A percentile compares a stretch with the other conserved stretches of the same genome.
Conservation (phyloP, 2,797 vertebrate species). For the Pseudomugil gertrudae region DNA sequence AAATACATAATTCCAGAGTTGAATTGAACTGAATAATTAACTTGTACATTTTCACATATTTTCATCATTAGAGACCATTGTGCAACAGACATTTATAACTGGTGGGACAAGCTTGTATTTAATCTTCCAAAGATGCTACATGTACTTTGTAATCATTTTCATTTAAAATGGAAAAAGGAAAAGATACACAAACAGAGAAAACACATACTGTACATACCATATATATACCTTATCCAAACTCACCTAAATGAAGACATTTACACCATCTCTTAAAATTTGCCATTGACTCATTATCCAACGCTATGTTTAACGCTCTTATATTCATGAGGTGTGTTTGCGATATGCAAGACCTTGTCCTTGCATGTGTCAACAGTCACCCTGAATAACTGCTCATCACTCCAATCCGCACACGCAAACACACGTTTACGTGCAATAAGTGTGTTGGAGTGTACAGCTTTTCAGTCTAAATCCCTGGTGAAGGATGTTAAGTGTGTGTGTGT, state of each 20-base stretch:
- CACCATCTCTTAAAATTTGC: not conserved
- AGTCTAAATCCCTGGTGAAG: conserved; percentile 51
- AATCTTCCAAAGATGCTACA: not conserved
- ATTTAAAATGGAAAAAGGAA: too few species aligned
- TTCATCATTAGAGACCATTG: too few species aligned
- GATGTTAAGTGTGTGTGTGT: conserved; percentile 44
- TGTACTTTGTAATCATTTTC: not conserved
- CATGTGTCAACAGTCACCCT: conserved; percentile 43
- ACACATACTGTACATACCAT: too few species aligned
- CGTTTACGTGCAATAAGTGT: conserved; percentile 51
- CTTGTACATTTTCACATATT: too few species aligned
- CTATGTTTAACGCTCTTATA: conserved; percentile 14
- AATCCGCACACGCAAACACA: conserved; percentile 17
- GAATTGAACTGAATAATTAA: too few species aligned
- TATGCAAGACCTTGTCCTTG: conserved; percentile 33
- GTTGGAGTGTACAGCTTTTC: conserved; percentile 47
- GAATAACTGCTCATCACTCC: conserved; percentile 40
- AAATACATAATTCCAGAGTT: too few species aligned
- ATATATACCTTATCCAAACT: not conserved
- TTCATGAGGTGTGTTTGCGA: conserved; percentile 15
- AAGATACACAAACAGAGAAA: not conserved
- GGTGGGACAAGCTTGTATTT: too few species aligned
- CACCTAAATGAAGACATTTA: not conserved
- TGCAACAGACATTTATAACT: too few species aligned
- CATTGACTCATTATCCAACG: conserved; percentile 14